These are phyloP conservation scores for Coelopa frigida DNA, from an alignment of 1,140 invertebrate species.

Conservation along the genomic window DNA sequence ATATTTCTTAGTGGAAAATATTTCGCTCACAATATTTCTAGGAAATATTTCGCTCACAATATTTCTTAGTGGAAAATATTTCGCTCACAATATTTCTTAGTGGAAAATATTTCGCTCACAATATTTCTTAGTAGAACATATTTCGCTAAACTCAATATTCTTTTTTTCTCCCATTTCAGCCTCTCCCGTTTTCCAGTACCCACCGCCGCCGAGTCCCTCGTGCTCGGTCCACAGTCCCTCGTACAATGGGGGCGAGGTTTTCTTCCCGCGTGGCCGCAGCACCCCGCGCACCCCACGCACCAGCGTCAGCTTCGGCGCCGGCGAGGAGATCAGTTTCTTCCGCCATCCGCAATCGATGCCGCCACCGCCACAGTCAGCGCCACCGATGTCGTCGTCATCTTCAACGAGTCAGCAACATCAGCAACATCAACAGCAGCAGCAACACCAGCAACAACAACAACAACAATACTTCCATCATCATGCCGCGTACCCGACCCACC, in stretches of 20 bases:
- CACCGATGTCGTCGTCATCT: slow-evolving; percentile 34
- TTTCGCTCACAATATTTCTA: too few species aligned
- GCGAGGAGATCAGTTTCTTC: slow-evolving; percentile 35
- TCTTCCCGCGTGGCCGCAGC: slow-evolving; percentile 31
- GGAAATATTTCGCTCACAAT: too few species aligned
- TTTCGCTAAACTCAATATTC: too few species aligned
- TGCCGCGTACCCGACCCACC: too few species aligned
- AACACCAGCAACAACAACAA: slow-evolving; percentile 27
- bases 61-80: too few species aligned
- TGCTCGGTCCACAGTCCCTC: slow-evolving; percentile 23
- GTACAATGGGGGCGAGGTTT: slow-evolving; percentile 28
- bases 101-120: too few species aligned
- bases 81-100: too few species aligned
- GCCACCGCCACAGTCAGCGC: slow-evolving; percentile 35
- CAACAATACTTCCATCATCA: slow-evolving; percentile 10
- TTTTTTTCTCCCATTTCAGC: slow-evolving; percentile 22
- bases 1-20: too few species aligned
- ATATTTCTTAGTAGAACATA: too few species aligned
- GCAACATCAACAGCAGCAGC: slow-evolving; percentile 23
- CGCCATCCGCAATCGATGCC: slow-evolving; percentile 30
- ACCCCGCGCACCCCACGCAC: slow-evolving; percentile 34
- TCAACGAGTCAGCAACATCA: slow-evolving; percentile 30
- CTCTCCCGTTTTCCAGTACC: slow-evolving; percentile 40
- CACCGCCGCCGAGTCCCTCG: slow-evolving; percentile 37
- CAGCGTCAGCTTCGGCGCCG: slow-evolving; percentile 33